Percentiles rank a stretch among this genome's conserved stretches.
phyloP scores from a whole-genome alignment of 2,888 invertebrate genomes.

The Agonopterix heracliana region DNA sequence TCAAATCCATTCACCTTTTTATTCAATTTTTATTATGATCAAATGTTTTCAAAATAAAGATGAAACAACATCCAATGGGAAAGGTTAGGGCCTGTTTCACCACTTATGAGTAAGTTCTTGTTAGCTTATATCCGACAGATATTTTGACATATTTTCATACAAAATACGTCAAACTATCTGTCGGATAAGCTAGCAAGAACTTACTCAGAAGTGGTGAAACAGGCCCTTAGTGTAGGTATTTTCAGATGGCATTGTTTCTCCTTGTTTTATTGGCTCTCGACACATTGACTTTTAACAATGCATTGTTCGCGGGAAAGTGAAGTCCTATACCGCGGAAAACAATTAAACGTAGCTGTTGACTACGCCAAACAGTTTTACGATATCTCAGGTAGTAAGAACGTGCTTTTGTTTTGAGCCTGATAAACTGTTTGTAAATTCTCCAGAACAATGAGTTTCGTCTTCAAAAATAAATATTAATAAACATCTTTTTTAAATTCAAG shows the following conservation, averaged over 20 bases:
- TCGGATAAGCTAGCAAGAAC: too few relatives aligned
- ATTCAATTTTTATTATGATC: too few relatives aligned
- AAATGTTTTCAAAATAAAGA: too few relatives aligned
- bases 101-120: too few relatives aligned
- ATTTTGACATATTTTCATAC: too few relatives aligned
- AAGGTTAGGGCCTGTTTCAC: too few relatives aligned
- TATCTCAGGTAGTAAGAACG: slow-evolving; percentile 23
- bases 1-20: too few relatives aligned
- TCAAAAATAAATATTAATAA: too few relatives aligned
- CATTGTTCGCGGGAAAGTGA: slow-evolving; percentile 43
- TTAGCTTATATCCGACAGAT: too few relatives aligned
- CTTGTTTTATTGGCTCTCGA: slow-evolving; percentile 30
- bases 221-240: background rate
- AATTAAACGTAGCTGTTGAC: slow-evolving; percentile 33
- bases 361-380: slow-evolving; percentile 32
- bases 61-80: background rate
- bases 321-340: slow-evolving; percentile 32
- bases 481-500: too few relatives aligned
- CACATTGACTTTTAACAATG: slow-evolving; percentile 35
- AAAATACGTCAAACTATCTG: too few relatives aligned
- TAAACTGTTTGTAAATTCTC: slow-evolving; percentile 26
- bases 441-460: slow-evolving; percentile 14
- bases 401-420: slow-evolving; percentile 16
- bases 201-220: too few relatives aligned
- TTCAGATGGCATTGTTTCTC: slow-evolving; percentile 17